Evolutionary conservation across 2,888 invertebrate species (phyloP).

Genomic region (Acholoe squamosa): DNA sequence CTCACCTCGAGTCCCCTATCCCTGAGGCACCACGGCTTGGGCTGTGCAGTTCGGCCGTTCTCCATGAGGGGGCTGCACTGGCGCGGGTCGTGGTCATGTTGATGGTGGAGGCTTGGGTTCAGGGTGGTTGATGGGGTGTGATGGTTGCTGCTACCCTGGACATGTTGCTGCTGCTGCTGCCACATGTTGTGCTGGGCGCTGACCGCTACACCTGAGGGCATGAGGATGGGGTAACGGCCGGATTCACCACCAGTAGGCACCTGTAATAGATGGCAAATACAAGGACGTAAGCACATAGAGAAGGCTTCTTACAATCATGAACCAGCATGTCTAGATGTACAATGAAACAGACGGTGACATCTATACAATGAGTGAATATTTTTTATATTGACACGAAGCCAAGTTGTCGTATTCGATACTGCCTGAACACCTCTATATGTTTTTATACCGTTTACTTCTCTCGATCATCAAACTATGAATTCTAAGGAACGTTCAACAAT

Average conservation of each 20-base stretch:
- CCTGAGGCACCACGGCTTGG: constrained; percentile 12
- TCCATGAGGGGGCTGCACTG: constrained; percentile 36
- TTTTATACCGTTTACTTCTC: no score
- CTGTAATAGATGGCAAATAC: not conserved
- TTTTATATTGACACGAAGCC: no score
- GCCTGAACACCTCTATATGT: no score
- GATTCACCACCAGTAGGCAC: not conserved
- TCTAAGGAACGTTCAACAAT: no score
- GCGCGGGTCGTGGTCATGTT: not conserved
- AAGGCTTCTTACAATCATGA: no score
- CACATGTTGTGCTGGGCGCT: not conserved
- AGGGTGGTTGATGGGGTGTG: not conserved
- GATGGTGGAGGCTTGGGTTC: not conserved
- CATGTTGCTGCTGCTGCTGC: not conserved
- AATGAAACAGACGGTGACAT: no score
- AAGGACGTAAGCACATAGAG: no score
- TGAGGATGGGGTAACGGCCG: not conserved
- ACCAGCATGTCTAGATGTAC: no score
- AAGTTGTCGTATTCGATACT: no score
- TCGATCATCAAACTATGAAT: no score
- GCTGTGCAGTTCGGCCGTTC: constrained; percentile 14
- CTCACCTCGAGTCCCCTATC: constrained; percentile 47
- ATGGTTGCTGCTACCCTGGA: not conserved
- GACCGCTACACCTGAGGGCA: not conserved
- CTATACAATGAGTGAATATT: no score